These are phyloP conservation scores for Musca domestica DNA, from an alignment of 1,140 invertebrate species.

Conservation along the genomic window DNA sequence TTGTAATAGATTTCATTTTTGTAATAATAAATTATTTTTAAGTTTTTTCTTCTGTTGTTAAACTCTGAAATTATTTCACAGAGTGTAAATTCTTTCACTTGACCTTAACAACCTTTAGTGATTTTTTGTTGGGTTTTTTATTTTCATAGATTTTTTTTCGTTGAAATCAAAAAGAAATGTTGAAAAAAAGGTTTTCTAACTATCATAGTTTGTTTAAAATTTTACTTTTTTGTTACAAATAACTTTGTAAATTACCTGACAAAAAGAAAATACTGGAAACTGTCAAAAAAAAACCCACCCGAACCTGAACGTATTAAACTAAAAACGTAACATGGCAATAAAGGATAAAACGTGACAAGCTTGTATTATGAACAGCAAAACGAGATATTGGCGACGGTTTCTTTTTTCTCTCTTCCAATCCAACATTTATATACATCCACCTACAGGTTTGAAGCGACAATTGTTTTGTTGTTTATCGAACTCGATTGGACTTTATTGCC, in stretches of 20 bases:
- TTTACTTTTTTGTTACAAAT: too few relatives aligned
- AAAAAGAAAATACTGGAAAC: too few relatives aligned
- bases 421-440: too few relatives aligned
- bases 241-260: too few relatives aligned
- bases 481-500: too few relatives aligned
- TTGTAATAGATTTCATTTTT: too few relatives aligned
- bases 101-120: conserved; percentile 18
- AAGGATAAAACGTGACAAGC: conserved; percentile 18
- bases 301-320: too few relatives aligned
- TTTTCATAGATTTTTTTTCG: neutral
- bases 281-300: too few relatives aligned
- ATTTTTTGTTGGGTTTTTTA: conserved; percentile 8
- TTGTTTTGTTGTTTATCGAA: too few relatives aligned
- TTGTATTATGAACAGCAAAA: neutral
- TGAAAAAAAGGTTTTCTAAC: neutral
- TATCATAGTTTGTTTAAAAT: too few relatives aligned
- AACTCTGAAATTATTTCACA: neutral
- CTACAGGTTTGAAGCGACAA: too few relatives aligned
- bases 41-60: neutral
- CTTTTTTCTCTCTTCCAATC: neutral
- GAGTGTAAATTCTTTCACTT: conserved; percentile 7
- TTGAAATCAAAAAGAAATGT: neutral
- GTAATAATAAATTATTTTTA: neutral
- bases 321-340: conserved; percentile 7
- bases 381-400: too few relatives aligned